Conservation (phyloP, 1,140 invertebrate genomes). For the Carposina sasakii region DNA sequence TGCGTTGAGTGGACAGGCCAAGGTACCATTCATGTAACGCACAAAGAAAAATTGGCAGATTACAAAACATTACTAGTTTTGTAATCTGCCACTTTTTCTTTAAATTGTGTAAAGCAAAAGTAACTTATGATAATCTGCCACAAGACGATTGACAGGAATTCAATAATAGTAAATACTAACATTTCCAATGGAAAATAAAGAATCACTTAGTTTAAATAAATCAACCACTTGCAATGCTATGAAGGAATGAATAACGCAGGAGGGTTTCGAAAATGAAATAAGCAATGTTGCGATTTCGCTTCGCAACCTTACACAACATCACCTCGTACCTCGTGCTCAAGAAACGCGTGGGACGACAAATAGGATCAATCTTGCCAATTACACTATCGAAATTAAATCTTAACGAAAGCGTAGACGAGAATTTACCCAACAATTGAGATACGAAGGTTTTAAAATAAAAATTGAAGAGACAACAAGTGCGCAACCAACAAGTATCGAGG, state of each 20-base stretch:
- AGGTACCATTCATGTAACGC: slow-evolving; percentile 35
- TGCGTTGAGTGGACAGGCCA: slow-evolving; percentile 34
- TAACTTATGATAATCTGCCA: too few species aligned
- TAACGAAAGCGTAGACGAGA: not conserved
- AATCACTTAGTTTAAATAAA: too few species aligned
- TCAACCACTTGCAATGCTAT: too few species aligned
- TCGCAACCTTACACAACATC: slow-evolving; percentile 65
- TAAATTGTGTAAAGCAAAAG: too few species aligned
- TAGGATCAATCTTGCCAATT: slow-evolving; percentile 55
- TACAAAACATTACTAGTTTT: slow-evolving; percentile 48
- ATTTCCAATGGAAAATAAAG: too few species aligned
- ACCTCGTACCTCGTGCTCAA: slow-evolving; percentile 57
- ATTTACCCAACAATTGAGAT: not conserved
- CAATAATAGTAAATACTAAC: too few species aligned
- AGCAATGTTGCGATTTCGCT: slow-evolving; percentile 67
- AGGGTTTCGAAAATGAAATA: slow-evolving; percentile 68
- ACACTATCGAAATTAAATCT: slow-evolving; percentile 20
- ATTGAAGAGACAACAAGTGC: not conserved
- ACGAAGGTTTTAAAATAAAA: not conserved
- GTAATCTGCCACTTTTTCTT: too few species aligned
- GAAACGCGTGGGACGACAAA: slow-evolving; percentile 66
- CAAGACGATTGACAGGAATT: too few species aligned
- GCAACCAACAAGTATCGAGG: too few species aligned
- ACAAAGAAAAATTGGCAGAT: too few species aligned
- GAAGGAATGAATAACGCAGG: slow-evolving; percentile 59